Evolutionary conservation across 1,140 invertebrate genomes (phyloP), one percentile per base, ranked within the genome.

Genomic region (Steinernema khuongi): DNA sequence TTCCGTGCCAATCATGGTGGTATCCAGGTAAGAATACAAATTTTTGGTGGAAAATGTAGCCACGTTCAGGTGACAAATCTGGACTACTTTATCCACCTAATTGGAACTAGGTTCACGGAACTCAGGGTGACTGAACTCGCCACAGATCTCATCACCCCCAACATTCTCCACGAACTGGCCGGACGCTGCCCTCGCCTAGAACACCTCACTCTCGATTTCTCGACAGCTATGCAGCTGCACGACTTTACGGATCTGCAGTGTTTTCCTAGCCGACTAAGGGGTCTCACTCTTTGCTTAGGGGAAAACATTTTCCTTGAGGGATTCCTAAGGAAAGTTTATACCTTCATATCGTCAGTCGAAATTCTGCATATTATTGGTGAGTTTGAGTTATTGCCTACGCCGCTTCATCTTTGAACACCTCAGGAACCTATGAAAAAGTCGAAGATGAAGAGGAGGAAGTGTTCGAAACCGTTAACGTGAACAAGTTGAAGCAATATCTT

Each of bases 291-390:
- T 81, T 99, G 96, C 81, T 87, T 99, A 0, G 97, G 94, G 0
- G 96, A 99, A 86, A 96, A 99, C 67, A 99, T 99, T 84, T 99
- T 99, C 86, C 95, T 99, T 92, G 97, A 99, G 87, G 97, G 96
- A n/a, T 99, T 99, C 85, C 98, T 99, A 94, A 88, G 97, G 74
- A 96, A 99, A 87, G 98, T 99, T 77, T 99, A 99, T 86, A 98
- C 97, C 85, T 99, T 97, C 84, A 96, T 99, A 81, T 98, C 98
- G 76, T 96, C 96, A 7, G 85, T 99, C n/a, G 94, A 99, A 89
- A 93, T 97, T 74, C 88, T 99, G 31, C 96, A 99, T 88, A 88
- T 99, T 28, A 94, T 99, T 84, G 97, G 94, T 94, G 87, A 84
- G 88, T 79, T 19, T 60, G 19, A 69, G 71, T 50, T 60, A 14